Conservation (phyloP, 2,797 vertebrate genomes). For the Discoglossus pictus region DNA sequence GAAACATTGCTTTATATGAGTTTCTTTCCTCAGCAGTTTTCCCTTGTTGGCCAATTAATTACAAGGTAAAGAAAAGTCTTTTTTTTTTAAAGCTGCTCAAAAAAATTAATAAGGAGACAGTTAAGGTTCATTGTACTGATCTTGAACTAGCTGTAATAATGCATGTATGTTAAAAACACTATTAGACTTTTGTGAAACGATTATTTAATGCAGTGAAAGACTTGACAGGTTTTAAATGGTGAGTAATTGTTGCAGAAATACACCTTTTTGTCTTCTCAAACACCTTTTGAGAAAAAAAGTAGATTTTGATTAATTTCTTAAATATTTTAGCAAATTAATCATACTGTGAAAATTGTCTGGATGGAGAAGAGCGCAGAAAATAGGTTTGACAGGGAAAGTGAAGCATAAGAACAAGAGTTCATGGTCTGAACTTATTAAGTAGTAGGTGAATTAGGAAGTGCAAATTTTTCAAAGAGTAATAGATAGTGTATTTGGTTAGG, state of each 20-base stretch:
- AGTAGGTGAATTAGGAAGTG: too few relatives aligned
- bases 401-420: too few relatives aligned
- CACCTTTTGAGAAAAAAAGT: neutral
- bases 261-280: slow-evolving; percentile 1
- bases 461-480: too few relatives aligned
- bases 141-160: slow-evolving; percentile 49
- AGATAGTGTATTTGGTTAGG: too few relatives aligned
- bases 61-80: slow-evolving; percentile 61
- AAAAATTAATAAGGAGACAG: slow-evolving; percentile 50
- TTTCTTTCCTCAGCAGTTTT: slow-evolving; percentile 84
- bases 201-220: slow-evolving; percentile 1
- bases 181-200: slow-evolving; percentile 15
- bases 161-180: slow-evolving; percentile 47
- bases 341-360: too few relatives aligned
- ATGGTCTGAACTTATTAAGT: too few relatives aligned
- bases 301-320: too few relatives aligned
- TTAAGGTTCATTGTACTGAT: slow-evolving; percentile 60
- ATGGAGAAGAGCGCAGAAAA: too few relatives aligned
- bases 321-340: too few relatives aligned
- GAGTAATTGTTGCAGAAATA: slow-evolving; percentile 7
- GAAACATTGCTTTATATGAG: slow-evolving; percentile 73
- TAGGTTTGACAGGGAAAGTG: too few relatives aligned
- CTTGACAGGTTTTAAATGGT: slow-evolving; percentile 8
- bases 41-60: slow-evolving; percentile 91
- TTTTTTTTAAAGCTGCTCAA: slow-evolving; percentile 62